Conservation (phyloP, 2,888 invertebrate species). For the Eurois occulta region DNA sequence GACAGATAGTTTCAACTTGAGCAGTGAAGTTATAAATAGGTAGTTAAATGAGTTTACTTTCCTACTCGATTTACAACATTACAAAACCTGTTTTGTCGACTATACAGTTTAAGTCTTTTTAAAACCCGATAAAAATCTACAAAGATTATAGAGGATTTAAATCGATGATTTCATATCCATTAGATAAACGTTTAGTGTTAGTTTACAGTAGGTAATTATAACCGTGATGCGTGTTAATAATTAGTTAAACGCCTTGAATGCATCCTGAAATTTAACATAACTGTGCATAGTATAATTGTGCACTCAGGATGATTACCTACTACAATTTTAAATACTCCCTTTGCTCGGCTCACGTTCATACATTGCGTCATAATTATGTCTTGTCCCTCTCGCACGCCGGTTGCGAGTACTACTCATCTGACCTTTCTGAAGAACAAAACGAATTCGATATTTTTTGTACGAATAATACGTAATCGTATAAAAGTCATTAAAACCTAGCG, state of each 20-base stretch:
- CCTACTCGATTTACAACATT: background rate
- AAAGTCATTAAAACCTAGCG: background rate
- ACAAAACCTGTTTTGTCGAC: background rate
- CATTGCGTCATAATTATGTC: too few species aligned
- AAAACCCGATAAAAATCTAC: background rate
- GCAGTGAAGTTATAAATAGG: background rate
- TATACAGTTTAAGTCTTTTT: background rate
- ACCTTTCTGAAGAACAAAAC: background rate
- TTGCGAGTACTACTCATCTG: background rate
- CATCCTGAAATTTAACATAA: slow-evolving; percentile 18
- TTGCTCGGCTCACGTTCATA: background rate
- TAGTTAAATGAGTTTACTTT: background rate
- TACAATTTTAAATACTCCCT: background rate
- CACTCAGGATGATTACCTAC: background rate
- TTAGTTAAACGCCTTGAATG: background rate
- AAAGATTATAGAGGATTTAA: background rate
- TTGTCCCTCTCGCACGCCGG: background rate
- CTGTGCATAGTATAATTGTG: background rate
- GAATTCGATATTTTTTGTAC: background rate
- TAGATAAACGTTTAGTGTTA: slow-evolving; percentile 12
- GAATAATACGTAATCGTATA: background rate
- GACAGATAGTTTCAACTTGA: too few species aligned
- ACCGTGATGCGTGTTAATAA: slow-evolving; percentile 25
- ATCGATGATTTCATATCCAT: slow-evolving; percentile 21
- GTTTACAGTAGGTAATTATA: background rate